Evolutionary conservation across 2,888 invertebrate genomes (phyloP), one percentile per base, ranked within the genome.

Genomic region (Drosophila quinaria): DNA sequence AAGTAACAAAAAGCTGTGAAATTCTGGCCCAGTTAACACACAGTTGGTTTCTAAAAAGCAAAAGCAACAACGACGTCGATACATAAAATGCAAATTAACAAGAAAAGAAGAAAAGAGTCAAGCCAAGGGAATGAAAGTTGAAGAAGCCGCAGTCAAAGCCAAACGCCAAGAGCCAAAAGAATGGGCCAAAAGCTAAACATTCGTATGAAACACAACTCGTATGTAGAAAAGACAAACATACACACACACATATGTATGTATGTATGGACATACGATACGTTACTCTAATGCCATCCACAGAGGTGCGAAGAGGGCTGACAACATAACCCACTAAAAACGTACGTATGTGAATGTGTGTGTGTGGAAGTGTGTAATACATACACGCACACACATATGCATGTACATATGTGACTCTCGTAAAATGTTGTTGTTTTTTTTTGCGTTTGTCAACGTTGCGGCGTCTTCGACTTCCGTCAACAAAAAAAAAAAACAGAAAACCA

Each of bases 381-480:
- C 5, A 15, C 17, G 15, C 5, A 29, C 49, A 13, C 42, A n/a
- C 29, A 29, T 8, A 8, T 25, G 13, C 11, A 13, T 6, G 6
- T n/a, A 37, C 11, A 10, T 49, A n/a, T 41, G 50, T 61, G 56
- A 11, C 55, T 68, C 51, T 52, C 50, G 52, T 42, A 19, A 60
- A 47, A 55, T 65, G 25, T 25, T 22, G 22, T 22, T 22, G 50
- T 42, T 44, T 41, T 67, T 47, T 33, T 68, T 64, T 56, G 63
- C 66, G 54, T 52, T 77, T 78, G 74, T 67, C 76, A 70, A 73
- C 60, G 47, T 25, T 55, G 41, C 50, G 64, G 58, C 49, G 42
- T 67, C 71, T 74, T 69, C 62, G 82, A 85, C 80, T 84, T 84
- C 84, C 87, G 84, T 80, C 87, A 84, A 84, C 87, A 84, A 81